Percentiles rank a stretch among this genome's conserved stretches.
These are phyloP conservation scores for Oscheius sp. DNA, from an alignment of 2,888 invertebrate genomes.

Conservation along the genomic window DNA sequence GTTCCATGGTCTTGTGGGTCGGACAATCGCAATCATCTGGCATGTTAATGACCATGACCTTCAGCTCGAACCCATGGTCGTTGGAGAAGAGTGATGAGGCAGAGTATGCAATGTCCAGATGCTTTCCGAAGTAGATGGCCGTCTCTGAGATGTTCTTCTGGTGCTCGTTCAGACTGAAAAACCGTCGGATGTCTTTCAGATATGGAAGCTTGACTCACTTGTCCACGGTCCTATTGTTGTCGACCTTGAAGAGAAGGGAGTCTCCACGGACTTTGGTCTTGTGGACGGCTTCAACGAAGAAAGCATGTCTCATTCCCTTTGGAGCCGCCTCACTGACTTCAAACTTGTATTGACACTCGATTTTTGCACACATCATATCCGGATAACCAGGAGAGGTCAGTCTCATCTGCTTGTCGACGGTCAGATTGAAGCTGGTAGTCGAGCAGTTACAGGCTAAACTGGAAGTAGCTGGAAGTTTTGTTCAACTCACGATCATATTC, in stretches of 20 bases:
- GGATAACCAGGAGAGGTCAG: conserved; percentile 22
- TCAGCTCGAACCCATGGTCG: conserved; percentile 9
- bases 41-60: background rate
- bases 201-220: background rate
- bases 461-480: background rate
- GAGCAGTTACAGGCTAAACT: conserved; percentile 15
- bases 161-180: conserved; percentile 9
- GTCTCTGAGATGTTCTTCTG: conserved; percentile 3
- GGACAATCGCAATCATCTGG: background rate
- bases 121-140: conserved; percentile 7
- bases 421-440: background rate
- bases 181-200: background rate
- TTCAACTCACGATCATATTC: conserved; percentile 12
- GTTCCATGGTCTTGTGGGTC: background rate
- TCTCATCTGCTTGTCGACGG: background rate
- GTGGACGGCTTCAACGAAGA: background rate
- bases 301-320: background rate
- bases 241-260: background rate
- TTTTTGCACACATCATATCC: background rate
- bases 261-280: conserved; percentile 10
- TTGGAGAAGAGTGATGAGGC: background rate
- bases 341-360: conserved; percentile 17
- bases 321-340: background rate
- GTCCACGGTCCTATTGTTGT: background rate
- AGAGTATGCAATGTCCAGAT: background rate